Evolutionary conservation across 2,888 invertebrate species (phyloP), one percentile per base, ranked within the genome.

Genomic region (Physocephala rufipes): DNA sequence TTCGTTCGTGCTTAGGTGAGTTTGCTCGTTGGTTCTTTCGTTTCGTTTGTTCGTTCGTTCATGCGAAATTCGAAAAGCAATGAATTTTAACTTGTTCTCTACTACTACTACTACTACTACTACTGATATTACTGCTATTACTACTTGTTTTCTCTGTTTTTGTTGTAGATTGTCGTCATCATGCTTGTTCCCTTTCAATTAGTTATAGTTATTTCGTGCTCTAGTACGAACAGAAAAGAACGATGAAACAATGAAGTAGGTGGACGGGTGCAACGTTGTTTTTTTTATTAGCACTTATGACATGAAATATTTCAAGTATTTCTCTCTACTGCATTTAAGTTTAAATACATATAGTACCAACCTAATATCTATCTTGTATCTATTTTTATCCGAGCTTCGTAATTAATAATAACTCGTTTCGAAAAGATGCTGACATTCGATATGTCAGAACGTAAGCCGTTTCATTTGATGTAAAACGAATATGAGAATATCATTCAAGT

Each of bases 321-420:
- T 43, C 16, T 47, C 24, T 58, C 19, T 43, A 24, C 16, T 43
- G 12, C 12, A n/a, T 9, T 61, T 19, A 15, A 24, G 26, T 55
- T 55, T 55, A 36, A 9, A 4, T n/a, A n/a, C n/a, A 45, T 21
- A 15, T 45, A 26, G 47, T 63, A 51, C 19, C 65, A 65, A 47
- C n/a, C 51, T 30, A 28, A 30, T 51, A 30, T 7, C 4, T 9
- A 36, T n/a, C n/a, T n/a, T n/a, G n/a, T n/a, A 36, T 26, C 9
- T 19, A 65, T 21, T 53, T 51, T 49, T 13, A 30, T 47, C 49
- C 7, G 47, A 12, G 15, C 45, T 62, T 62, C 21, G 43, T 43
- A 62, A 62, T 43, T 13, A 62, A n/a, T n/a, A 62, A 36, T 45
- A 62, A 62, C 62, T 62, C 21, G 62, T 45, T 61, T 61, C 9